These are phyloP conservation scores for Gobiocypris rarus DNA, from an alignment of 2,113 vertebrate species.

Conservation along the genomic window DNA sequence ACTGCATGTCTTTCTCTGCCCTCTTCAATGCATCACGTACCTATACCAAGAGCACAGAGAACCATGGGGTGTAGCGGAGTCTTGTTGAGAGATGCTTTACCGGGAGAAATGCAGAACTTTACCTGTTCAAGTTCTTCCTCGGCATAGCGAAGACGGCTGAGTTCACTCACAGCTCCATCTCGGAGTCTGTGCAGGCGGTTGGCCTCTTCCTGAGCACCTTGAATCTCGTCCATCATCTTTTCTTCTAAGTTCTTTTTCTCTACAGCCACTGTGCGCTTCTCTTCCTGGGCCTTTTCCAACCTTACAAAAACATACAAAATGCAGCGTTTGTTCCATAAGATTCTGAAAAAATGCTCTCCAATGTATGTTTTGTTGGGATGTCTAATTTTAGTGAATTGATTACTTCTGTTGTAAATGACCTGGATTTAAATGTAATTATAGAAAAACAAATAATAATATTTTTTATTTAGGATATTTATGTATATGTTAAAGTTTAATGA, in stretches of 20 bases:
- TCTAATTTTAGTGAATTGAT: neutral
- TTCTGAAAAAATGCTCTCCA: neutral
- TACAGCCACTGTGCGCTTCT: constrained; percentile 93
- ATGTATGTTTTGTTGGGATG: neutral
- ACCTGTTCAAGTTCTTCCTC: constrained; percentile 96
- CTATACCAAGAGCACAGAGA: constrained; percentile 49
- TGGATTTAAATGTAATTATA: neutral
- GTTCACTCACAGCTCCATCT: constrained; percentile 89
- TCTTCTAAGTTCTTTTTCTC: constrained; percentile 95
- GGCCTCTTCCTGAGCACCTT: constrained; percentile 92
- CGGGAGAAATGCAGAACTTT: constrained; percentile 16
- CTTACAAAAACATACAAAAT: constrained; percentile 64
- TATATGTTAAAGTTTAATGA: neutral
- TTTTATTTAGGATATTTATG: too few species aligned
- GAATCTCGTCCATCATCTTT: constrained; percentile 97
- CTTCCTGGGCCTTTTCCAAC: constrained; percentile 92
- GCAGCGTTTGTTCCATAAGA: too few species aligned
- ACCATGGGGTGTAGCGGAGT: neutral
- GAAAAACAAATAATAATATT: too few species aligned
- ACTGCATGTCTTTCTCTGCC: constrained; percentile 76
- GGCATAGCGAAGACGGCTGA: constrained; percentile 92
- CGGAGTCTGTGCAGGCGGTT: constrained; percentile 85
- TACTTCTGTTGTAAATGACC: neutral
- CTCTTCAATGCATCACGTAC: constrained; percentile 73
- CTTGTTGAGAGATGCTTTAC: neutral